Evolutionary conservation across 1,140 invertebrate genomes (phyloP), one percentile per base, ranked within the genome.

Genomic region (Gonatopus flavifemur): DNA sequence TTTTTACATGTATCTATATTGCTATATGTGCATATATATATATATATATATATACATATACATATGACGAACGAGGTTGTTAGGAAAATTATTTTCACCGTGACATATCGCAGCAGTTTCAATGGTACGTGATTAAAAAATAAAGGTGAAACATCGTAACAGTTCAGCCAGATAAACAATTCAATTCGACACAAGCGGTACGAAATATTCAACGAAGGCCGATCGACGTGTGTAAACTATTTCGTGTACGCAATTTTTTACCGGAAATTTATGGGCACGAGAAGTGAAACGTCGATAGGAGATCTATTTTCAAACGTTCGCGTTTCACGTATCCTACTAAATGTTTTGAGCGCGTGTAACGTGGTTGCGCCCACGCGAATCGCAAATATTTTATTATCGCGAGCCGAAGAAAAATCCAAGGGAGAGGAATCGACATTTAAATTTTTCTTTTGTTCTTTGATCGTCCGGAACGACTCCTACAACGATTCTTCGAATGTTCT

Each of bases 211-310:
- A 54, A 40, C 46, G 20, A 19, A 41, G 19, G 41, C 35, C 51
- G 35, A 50, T 50, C 55, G 55, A 32, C 36, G 52, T 40, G 42
- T 45, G 55, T 44, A 54, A 54, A 54, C 40, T 44, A 53, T 57
- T 50, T 57, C 24, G 55, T 55, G 46, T 46, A 55, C 28, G 36
- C 41, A 21, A 55, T 57, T 50, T 55, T 55, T 50, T 31, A 22
- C 19, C 18, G 13, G 33, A 28, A 57, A 55, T 55, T 55, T 55
- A 55, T 46, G 42, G 35, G 20, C 37, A 28, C 43, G 41, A 31
- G 41, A 32, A 55, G 35, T 40, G 52, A 55, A 40, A 42, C 43
- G 42, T 55, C 52, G 52, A 55, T 51, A 51, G 42, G 31, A 43
- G 47, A 58, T 55, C 55, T 55, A 55, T 55, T 51, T 55, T 47